These are phyloP conservation scores for Nemotelus pantherinus DNA, from an alignment of 2,888 invertebrate species.

Conservation along the genomic window DNA sequence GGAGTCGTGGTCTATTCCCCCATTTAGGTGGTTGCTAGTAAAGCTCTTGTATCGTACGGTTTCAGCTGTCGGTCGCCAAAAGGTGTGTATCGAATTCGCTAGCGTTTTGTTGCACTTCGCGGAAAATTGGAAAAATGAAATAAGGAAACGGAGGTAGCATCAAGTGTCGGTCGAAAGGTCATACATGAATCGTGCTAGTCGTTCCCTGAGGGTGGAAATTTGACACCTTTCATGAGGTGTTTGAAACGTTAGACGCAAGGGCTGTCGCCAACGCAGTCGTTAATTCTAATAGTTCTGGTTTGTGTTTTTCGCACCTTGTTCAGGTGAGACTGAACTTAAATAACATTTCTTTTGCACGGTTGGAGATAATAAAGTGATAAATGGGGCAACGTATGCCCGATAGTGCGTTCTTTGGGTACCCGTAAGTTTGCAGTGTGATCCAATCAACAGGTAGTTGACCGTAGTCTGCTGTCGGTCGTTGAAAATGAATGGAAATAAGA, in stretches of 20 bases:
- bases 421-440: constrained; percentile 31
- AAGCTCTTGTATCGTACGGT: constrained; percentile 39
- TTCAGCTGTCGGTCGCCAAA: constrained; percentile 23
- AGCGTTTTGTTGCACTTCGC: constrained; percentile 9
- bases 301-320: constrained; percentile 10
- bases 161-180: constrained; percentile 39
- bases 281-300: neutral
- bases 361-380: constrained; percentile 21
- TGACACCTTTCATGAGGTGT: constrained; percentile 22
- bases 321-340: constrained; percentile 13
- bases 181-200: constrained; percentile 7
- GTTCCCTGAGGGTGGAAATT: constrained; percentile 22
- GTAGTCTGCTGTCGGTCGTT: neutral
- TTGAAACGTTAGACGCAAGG: neutral
- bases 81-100: constrained; percentile 18
- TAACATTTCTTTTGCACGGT: neutral
- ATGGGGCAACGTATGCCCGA: constrained; percentile 15
- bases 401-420: constrained; percentile 30
- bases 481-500: constrained; percentile 5
- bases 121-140: constrained; percentile 28
- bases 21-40: constrained; percentile 20
- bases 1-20: constrained; percentile 5
- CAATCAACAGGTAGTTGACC: constrained; percentile 44
- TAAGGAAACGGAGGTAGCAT: constrained; percentile 13
- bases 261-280: neutral